Evolutionary conservation across 2,888 invertebrate genomes (phyloP).

Genomic region (Acanthosoma haemorrhoidale): DNA sequence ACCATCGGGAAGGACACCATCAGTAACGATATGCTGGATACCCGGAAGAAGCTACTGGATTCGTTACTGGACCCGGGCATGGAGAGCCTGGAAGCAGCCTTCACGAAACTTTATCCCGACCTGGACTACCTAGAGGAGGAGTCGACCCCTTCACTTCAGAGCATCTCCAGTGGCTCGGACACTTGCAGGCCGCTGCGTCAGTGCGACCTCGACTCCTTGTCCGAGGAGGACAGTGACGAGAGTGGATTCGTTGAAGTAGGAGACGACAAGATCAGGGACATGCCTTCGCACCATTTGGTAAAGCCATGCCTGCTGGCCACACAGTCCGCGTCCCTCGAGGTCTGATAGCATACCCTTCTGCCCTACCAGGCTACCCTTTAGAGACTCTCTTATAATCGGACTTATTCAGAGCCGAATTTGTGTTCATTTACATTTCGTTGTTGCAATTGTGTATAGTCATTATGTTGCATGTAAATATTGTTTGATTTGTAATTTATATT

Average conservation of each 20-base stretch:
- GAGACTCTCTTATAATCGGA: constrained; percentile 14
- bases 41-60: constrained; percentile 24
- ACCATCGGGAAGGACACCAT: constrained; percentile 35
- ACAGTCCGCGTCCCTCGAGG: constrained; percentile 35
- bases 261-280: constrained; percentile 42
- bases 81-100: constrained; percentile 29
- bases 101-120: constrained; percentile 41
- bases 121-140: constrained; percentile 45
- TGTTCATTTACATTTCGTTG: constrained; percentile 16
- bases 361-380: background rate
- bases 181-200: constrained; percentile 45
- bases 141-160: constrained; percentile 42
- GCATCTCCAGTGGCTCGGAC: constrained; percentile 42
- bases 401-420: constrained; percentile 3
- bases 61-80: constrained; percentile 6
- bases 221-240: constrained; percentile 72
- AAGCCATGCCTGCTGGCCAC: constrained; percentile 41
- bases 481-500: constrained; percentile 27
- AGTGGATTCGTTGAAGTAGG: constrained; percentile 76
- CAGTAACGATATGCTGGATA: constrained; percentile 21
- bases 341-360: background rate
- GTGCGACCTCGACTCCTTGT: constrained; percentile 43
- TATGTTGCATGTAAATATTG: constrained; percentile 23
- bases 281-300: constrained; percentile 42
- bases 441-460: background rate